Conservation (phyloP, 2,888 invertebrate species). For the Dendrolimus pini region DNA sequence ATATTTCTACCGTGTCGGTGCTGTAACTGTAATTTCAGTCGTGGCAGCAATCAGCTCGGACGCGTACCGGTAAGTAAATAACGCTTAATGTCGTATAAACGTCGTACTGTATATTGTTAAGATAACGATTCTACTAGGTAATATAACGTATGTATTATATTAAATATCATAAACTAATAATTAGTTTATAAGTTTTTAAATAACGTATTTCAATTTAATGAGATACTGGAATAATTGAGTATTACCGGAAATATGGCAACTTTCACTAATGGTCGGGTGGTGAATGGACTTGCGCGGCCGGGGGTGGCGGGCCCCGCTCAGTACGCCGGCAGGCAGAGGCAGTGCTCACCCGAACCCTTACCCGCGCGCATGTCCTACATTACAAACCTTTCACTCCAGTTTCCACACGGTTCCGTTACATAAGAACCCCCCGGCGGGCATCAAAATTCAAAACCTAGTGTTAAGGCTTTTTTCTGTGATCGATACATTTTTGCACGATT, state of each 20-base stretch:
- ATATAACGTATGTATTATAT: too few relatives aligned
- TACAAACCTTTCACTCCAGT: slow-evolving; percentile 43
- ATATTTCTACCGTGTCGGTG: too few relatives aligned
- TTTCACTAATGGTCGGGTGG: slow-evolving; percentile 7
- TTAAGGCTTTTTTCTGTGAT: slow-evolving; percentile 74
- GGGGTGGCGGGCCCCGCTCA: slow-evolving; percentile 27
- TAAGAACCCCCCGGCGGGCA: slow-evolving; percentile 50
- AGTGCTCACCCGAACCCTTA: slow-evolving; percentile 65
- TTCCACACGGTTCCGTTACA: slow-evolving; percentile 66
- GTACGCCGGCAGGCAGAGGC: slow-evolving; percentile 31
- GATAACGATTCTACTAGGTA: too few relatives aligned
- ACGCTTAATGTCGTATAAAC: too few relatives aligned
- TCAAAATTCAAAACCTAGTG: slow-evolving; percentile 49
- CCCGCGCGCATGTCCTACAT: slow-evolving; percentile 62
- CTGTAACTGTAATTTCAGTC: too few relatives aligned
- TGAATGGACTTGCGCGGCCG: slow-evolving; percentile 18
- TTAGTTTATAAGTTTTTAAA: too few relatives aligned
- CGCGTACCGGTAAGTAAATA: too few relatives aligned
- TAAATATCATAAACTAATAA: too few relatives aligned
- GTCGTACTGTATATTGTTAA: too few relatives aligned
- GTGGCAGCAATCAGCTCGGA: too few relatives aligned
- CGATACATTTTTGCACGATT: slow-evolving; percentile 68
- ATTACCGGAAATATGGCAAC: neutral
- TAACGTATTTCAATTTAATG: neutral
- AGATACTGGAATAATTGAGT: neutral